Base-by-base conservation (phyloP, 1,140 invertebrate species). In the Penaeus indicus region DNA sequence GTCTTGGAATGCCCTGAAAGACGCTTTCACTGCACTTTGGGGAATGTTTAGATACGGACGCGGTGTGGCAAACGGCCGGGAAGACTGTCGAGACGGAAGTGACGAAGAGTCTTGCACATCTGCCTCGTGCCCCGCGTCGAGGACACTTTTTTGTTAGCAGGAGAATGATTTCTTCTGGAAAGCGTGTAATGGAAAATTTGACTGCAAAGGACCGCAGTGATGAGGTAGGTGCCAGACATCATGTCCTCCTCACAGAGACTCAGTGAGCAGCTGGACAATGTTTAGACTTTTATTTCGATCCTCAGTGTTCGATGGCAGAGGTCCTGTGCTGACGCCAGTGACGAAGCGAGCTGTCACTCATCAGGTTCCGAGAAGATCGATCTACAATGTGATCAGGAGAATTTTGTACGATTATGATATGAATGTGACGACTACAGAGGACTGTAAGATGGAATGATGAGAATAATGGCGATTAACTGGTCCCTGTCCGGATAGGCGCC, bases 391-490 rank as follows among this genome's bases (percentile, higher is more conserved):
- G 38, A 27, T 32, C 69, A 27, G 69, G 69, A 10, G 69, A 75
- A 22, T 75, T 75, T 27, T 75, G 25, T 75, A 11, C 11, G 11
- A 2, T 75, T 8, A 0, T 11, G 22, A 8, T 0, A 8, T 19
- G 22, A 25, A 25, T 75, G 69, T 27, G 25, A 75, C 25, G 69
- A n/a, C 16, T n/a, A 75, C 19, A 25, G 69, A 32, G n/a, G n/a
- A 75, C 22, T 75, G 69, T 38, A 25, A 32, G 69, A 75, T 27
- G 69, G 69, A 22, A 75, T 75, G 69, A 75, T 75, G 69, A 75
- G 25, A 38, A 75, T 32, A 38, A 75, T 38, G 32, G 69, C 11
- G 69, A 75, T 11, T 3, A 75, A 38, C 69, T 75, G 38, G 47
- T 47, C 47, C 69, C 69, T 75, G 69, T 27, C 38, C 38, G 5